These are phyloP conservation scores for Rhagophthalmus giganteus DNA, from an alignment of 2,888 invertebrate genomes.

Conservation along the genomic window DNA sequence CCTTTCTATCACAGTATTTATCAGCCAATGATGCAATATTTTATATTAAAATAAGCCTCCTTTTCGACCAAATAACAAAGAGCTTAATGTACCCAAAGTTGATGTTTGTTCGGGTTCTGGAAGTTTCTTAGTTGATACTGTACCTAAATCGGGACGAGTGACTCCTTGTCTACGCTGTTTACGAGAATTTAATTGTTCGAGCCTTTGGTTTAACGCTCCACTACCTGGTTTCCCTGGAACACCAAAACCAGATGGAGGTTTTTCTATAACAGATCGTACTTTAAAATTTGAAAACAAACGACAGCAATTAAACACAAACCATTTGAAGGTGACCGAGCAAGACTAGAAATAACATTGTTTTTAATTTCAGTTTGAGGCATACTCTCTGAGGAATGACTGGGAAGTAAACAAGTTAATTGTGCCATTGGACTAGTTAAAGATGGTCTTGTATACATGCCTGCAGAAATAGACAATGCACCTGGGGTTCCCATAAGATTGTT, in stretches of 20 bases:
- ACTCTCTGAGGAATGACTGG: constrained; percentile 28
- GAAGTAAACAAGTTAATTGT: constrained; percentile 70
- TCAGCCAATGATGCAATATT: not conserved
- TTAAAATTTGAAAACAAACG: not conserved
- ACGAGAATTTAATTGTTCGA: constrained; percentile 54
- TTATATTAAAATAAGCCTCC: constrained; percentile 73
- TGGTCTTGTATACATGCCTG: constrained; percentile 64
- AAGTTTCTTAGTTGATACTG: constrained; percentile 51
- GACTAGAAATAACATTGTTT: not conserved
- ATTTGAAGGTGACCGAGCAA: constrained; percentile 8
- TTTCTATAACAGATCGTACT: constrained; percentile 35
- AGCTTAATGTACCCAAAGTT: constrained; percentile 76
- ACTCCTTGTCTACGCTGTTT: constrained; percentile 61
- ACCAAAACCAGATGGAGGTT: constrained; percentile 56
- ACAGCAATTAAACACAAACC: constrained; percentile 7
- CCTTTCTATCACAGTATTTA: constrained; percentile 7
- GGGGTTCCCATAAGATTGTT: constrained; percentile 68
- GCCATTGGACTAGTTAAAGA: constrained; percentile 76
- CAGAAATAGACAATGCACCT: constrained; percentile 64
- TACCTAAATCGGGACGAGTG: constrained; percentile 65
- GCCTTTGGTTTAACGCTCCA: constrained; percentile 58
- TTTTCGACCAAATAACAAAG: constrained; percentile 80
- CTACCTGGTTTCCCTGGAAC: constrained; percentile 65
- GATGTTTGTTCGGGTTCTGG: constrained; percentile 35
- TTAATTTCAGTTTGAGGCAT: constrained; percentile 2